Evolutionary conservation across 2,888 invertebrate genomes (phyloP).

Genomic region (Sympetrum striolatum): DNA sequence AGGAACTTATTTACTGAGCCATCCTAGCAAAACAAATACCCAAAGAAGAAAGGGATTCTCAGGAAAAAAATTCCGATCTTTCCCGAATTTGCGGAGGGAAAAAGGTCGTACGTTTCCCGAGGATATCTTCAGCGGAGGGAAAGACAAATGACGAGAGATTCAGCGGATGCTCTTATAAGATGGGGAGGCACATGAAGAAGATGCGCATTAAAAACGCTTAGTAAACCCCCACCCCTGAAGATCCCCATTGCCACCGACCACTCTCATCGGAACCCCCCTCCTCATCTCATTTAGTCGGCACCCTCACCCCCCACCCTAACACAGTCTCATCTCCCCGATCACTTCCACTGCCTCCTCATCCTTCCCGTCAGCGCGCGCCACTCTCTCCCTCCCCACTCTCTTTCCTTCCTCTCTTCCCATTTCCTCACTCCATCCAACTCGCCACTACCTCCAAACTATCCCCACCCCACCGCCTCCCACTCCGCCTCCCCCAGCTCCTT

Average conservation of each 20-base stretch:
- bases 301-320: neutral
- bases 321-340: neutral
- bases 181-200: neutral
- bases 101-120: no score
- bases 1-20: no score
- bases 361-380: constrained; percentile 36
- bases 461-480: constrained; percentile 35
- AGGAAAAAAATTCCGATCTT: no score
- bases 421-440: neutral
- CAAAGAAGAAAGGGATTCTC: no score
- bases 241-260: neutral
- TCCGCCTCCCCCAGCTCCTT: constrained; percentile 31
- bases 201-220: constrained; percentile 35
- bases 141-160: neutral
- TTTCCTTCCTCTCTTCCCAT: neutral
- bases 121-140: neutral
- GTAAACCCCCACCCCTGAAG: neutral
- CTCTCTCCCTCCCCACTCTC: neutral
- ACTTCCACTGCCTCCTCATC: constrained; percentile 1
- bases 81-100: no score
- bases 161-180: neutral
- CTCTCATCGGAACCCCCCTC: neutral
- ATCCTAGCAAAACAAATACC: no score
- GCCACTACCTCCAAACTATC: constrained; percentile 42
- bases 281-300: neutral